Base-by-base conservation (phyloP, 1,140 invertebrate species). In the Zophobas morio region DNA sequence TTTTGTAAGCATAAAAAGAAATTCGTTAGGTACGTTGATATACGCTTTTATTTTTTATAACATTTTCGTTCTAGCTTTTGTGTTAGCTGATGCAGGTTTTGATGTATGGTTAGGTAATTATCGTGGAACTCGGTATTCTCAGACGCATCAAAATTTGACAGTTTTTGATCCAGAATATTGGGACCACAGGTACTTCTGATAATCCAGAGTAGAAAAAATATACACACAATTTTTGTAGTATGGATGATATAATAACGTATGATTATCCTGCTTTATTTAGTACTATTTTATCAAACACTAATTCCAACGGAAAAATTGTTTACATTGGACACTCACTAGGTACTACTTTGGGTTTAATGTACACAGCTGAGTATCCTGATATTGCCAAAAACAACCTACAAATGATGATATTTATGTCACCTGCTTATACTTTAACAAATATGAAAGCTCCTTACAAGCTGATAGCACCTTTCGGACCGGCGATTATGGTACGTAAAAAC, bases 51-150 rank as follows among this genome's bases (percentile, higher is more conserved):
- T 20, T 20, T 20, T 20, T 20, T 20, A 20, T 20, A 20, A 20
- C 20, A 20, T 20, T 20, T 20, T 20, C 20, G 20, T 20, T 83
- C 42, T 57, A 86, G 85, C 83, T 42, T 85, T 85, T 80, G 74
- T 82, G 20, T 73, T 86, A 39, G 87, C 88, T 39, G 88, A 92
- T 82, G 88, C 86, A n/a, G 89, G 90, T 0, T 93, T 90, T 78
- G 93, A 94, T 84, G 92, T 94, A 0, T 94, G 92, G 92, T 35
- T 93, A 6, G 90, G 90, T 3, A 95, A 95, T 86, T 89, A 88
- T 33, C 82, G 93, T 32, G 93, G 93, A 47, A 94, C 90, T 71
- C 88, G 86, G 33, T 92, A 93, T 82, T 90, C 91, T 1, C 87
- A 87, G 63, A 85, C 84, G 34, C 88, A 90, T 78, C 80, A 83